phyloP scores from a whole-genome alignment of 2,113 vertebrate species.

The Brienomyrus brachyistius region DNA sequence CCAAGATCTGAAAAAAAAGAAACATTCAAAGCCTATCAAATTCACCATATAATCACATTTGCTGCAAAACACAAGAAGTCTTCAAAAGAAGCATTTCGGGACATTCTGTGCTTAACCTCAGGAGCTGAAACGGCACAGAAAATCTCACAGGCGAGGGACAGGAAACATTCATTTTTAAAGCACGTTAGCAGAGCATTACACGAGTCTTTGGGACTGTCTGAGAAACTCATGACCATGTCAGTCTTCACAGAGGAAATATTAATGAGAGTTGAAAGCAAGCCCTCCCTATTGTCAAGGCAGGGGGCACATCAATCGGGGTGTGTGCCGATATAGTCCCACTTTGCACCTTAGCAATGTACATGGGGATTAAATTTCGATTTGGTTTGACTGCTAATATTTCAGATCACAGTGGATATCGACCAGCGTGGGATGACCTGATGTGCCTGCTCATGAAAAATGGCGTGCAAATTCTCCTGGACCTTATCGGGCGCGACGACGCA shows the following conservation, averaged over 20 bases:
- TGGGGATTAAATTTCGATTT: background rate
- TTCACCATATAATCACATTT: background rate
- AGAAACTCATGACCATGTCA: background rate
- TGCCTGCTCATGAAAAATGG: background rate
- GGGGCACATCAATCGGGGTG: background rate
- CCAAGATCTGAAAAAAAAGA: background rate
- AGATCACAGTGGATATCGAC: background rate
- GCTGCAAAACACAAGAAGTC: background rate
- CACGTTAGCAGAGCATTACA: background rate
- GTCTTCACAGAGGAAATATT: background rate
- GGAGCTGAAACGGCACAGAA: background rate
- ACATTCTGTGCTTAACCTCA: background rate
- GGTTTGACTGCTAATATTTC: background rate
- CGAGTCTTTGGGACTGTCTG: background rate
- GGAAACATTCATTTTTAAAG: background rate
- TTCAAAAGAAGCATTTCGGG: background rate
- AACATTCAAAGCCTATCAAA: background rate
- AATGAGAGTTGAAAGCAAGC: background rate
- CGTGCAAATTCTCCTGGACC: background rate
- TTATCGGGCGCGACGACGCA: no score
- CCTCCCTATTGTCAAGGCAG: background rate
- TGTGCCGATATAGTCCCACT: background rate
- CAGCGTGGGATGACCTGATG: background rate
- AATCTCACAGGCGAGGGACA: background rate
- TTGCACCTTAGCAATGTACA: background rate